Conservation (phyloP, 2,113 vertebrate genomes). For the Stomatorhinus ivindoensis region DNA sequence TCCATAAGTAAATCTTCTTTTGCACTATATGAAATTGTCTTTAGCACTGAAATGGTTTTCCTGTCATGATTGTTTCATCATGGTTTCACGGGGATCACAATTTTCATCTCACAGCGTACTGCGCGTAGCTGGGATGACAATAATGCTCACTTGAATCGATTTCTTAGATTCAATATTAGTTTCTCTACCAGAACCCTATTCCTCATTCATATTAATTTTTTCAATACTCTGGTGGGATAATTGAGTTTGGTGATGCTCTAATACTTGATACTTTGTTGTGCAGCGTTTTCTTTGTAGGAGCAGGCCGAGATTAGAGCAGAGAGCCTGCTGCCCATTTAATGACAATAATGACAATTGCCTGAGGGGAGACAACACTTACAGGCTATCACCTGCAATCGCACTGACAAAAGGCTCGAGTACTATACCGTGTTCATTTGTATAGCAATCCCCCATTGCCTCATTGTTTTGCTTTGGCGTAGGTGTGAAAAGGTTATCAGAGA, state of each 20-base stretch:
- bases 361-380: conserved; percentile 52
- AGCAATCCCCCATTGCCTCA: neutral
- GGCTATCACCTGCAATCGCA: conserved; percentile 43
- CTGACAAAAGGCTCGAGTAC: conserved; percentile 50
- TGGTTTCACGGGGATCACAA: neutral
- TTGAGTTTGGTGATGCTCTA: neutral
- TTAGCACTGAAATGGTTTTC: neutral
- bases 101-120: neutral
- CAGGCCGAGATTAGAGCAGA: neutral
- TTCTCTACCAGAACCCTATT: neutral
- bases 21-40: neutral
- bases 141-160: neutral
- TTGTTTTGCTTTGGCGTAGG: conserved; percentile 38
- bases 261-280: neutral
- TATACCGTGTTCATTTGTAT: conserved; percentile 33
- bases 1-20: neutral
- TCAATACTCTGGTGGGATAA: neutral
- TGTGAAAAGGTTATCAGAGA: conserved; percentile 38
- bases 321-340: conserved; percentile 41
- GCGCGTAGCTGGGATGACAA: neutral
- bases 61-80: neutral
- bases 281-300: neutral
- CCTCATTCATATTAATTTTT: neutral
- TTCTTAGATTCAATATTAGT: neutral
- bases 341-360: conserved; percentile 49